These are phyloP conservation scores for Vanessa atalanta DNA, from an alignment of 1,140 invertebrate species.

Conservation along the genomic window DNA sequence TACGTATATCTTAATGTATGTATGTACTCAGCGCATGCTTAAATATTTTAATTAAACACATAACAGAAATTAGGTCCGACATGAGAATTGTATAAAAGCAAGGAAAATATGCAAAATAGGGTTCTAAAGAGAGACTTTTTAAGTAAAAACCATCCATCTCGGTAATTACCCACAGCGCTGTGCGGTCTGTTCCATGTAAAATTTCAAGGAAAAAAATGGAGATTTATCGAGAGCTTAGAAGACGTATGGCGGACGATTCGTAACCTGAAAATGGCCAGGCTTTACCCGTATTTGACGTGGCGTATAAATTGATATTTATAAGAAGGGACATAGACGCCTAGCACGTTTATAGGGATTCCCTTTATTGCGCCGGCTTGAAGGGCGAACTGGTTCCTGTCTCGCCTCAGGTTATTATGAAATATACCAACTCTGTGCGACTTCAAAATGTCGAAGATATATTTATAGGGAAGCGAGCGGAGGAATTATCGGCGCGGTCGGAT, in stretches of 20 bases:
- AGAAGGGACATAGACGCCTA: slow-evolving; percentile 68
- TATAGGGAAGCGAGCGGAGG: slow-evolving; percentile 64
- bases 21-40: slow-evolving; percentile 14
- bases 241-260: slow-evolving; percentile 63
- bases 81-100: slow-evolving; percentile 24
- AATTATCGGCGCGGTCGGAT: slow-evolving; percentile 74
- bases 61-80: slow-evolving; percentile 17
- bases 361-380: slow-evolving; percentile 70
- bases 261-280: slow-evolving; percentile 69
- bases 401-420: slow-evolving; percentile 76
- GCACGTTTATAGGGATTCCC: slow-evolving; percentile 76
- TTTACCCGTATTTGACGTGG: slow-evolving; percentile 69
- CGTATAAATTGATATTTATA: slow-evolving; percentile 81
- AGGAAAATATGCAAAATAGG: slow-evolving; percentile 36
- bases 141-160: slow-evolving; percentile 35
- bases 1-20: slow-evolving; percentile 23
- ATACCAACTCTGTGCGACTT: slow-evolving; percentile 70
- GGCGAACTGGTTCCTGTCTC: slow-evolving; percentile 70
- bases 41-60: slow-evolving; percentile 31
- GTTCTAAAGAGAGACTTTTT: slow-evolving; percentile 32
- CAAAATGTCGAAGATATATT: slow-evolving; percentile 78
- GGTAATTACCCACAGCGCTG: slow-evolving; percentile 38
- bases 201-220: slow-evolving; percentile 65
- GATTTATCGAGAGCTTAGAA: slow-evolving; percentile 52
- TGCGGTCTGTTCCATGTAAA: slow-evolving; percentile 55